These are phyloP conservation scores for Agriopis aurantiaria DNA, from an alignment of 2,888 invertebrate genomes.

Conservation along the genomic window DNA sequence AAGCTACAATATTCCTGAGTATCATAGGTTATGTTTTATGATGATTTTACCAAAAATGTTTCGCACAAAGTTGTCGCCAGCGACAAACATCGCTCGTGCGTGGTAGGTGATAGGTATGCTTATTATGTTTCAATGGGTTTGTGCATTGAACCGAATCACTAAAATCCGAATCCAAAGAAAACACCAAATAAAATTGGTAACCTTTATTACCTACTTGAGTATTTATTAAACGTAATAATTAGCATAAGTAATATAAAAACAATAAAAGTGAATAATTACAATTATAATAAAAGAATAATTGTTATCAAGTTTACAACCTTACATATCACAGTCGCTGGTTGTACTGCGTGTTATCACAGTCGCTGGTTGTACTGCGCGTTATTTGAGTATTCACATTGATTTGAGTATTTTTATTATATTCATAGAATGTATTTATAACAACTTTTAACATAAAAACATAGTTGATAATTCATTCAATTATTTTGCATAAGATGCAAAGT, in stretches of 20 bases:
- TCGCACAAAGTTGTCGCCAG: no score
- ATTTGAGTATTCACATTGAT: background rate
- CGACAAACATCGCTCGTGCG: no score
- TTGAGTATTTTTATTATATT: background rate
- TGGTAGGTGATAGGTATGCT: no score
- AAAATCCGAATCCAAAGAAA: conserved; percentile 5
- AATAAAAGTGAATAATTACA: conserved; percentile 11
- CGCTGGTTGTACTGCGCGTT: conserved; percentile 1
- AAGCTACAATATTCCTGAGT: no score
- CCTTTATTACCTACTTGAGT: conserved; percentile 55
- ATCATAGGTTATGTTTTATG: no score
- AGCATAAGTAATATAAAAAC: background rate
- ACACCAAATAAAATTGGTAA: conserved; percentile 41
- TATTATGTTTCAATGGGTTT: no score
- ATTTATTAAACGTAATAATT: conserved; percentile 6
- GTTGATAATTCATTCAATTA: background rate
- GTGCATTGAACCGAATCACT: no score
- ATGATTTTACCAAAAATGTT: no score
- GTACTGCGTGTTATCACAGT: conserved; percentile 14
- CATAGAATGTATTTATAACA: background rate
- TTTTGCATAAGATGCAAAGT: no score
- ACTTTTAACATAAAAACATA: background rate
- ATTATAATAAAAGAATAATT: conserved; percentile 12
- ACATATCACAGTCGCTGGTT: conserved; percentile 20
- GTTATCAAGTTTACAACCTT: conserved; percentile 14